These are phyloP conservation scores for Aphelinus atriplicis DNA, from an alignment of 1,140 invertebrate species.

Conservation along the genomic window DNA sequence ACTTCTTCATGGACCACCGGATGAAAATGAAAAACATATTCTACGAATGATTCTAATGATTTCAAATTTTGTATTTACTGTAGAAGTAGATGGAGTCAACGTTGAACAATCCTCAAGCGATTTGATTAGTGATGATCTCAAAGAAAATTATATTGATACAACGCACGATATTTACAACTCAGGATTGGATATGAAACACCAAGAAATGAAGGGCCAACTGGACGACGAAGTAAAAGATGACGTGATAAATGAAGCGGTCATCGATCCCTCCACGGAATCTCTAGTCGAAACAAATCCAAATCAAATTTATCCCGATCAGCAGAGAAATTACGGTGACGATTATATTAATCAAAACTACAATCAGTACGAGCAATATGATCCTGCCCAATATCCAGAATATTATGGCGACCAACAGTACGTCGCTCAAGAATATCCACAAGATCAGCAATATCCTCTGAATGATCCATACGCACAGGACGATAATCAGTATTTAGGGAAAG, in stretches of 20 bases:
- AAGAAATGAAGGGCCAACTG: slow-evolving; percentile 5
- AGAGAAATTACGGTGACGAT: slow-evolving; percentile 39
- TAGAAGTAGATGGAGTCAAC: too few species aligned
- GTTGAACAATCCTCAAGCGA: too few species aligned
- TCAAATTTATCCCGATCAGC: slow-evolving; percentile 33
- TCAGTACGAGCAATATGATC: slow-evolving; percentile 52
- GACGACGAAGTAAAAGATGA: slow-evolving; percentile 19
- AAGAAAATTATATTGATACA: too few species aligned
- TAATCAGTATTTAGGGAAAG: slow-evolving; percentile 36
- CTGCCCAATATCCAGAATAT: slow-evolving; percentile 46
- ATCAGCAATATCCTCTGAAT: not conserved
- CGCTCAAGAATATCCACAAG: not conserved
- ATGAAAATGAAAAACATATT: too few species aligned
- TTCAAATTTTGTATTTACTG: too few species aligned
- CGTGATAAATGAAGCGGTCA: not conserved
- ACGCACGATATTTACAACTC: too few species aligned
- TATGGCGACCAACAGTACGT: slow-evolving; percentile 28
- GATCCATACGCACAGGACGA: slow-evolving; percentile 39
- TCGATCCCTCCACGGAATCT: not conserved
- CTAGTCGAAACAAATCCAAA: slow-evolving; percentile 24
- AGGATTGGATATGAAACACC: too few species aligned
- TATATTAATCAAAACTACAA: slow-evolving; percentile 48
- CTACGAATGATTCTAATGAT: too few species aligned
- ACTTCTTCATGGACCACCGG: too few species aligned
- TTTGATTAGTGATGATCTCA: too few species aligned